phyloP scores from a whole-genome alignment of 2,113 vertebrate genomes.

The Rhegmatorhina hoffmannsi region DNA sequence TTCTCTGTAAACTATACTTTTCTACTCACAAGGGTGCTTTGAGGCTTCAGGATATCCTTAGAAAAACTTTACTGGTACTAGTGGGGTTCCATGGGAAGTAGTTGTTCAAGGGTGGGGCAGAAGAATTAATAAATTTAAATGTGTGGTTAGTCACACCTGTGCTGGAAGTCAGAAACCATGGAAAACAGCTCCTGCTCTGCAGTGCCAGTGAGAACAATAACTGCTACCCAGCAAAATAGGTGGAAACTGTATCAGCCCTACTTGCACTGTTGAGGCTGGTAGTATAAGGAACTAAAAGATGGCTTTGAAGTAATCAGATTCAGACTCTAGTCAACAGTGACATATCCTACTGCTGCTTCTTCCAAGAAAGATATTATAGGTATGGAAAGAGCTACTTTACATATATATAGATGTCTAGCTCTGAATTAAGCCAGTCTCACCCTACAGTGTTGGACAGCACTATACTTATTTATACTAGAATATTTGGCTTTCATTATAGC shows the following conservation, averaged over 20 bases:
- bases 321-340: background rate
- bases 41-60: background rate
- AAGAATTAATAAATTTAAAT: background rate
- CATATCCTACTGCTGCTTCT: background rate
- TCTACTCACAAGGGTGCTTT: background rate
- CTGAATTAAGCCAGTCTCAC: background rate
- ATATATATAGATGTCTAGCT: background rate
- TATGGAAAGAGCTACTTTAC: background rate
- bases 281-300: background rate
- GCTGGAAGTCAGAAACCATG: background rate
- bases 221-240: background rate
- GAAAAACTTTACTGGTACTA: background rate
- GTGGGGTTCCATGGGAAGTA: background rate
- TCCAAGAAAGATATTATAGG: background rate
- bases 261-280: background rate
- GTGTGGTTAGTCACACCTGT: background rate
- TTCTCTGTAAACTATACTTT: background rate
- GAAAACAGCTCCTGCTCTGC: background rate
- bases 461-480: background rate
- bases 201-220: background rate
- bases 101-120: background rate
- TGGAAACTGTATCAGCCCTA: background rate
- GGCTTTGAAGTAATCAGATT: background rate
- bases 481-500: background rate
- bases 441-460: background rate